Base-by-base conservation (phyloP, 1,140 invertebrate genomes). In the Bilobella aurantiaca region DNA sequence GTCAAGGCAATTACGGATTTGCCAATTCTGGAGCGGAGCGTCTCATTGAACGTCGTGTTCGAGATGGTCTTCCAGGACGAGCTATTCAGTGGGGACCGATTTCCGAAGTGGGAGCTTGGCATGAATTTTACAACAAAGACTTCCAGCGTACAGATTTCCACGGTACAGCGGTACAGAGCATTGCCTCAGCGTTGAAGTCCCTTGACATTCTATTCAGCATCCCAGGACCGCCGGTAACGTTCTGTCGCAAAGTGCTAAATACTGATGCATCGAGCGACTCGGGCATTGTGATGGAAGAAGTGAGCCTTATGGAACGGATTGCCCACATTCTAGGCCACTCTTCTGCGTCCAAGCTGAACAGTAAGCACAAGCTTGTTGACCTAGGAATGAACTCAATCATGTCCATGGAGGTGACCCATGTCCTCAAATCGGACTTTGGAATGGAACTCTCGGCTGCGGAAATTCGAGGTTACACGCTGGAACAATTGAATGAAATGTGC, bases 321-420 rank as follows among this genome's bases (percentile, higher is more conserved):
- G 76, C 69, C 18, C 72, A 73, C 29, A 65, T 72, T 58, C 30
- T 64, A 2, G 63, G 63, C 3, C 57, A 29, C 27, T 12, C n/a
- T 42, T 28, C 58, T 47, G 5, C 3, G 3, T 14, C 3, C 18
- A 62, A 61, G 49, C 80, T 96, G 2, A 86, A 88, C 58, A 78
- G 83, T 34, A 82, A 83, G 2, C 82, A 86, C 0, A 88, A 85
- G 23, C 78, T 98, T 5, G 88, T 89, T 12, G 95, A 98, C 76
- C 81, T 98, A 14, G 95, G 96, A 53, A 91, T 98, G 85, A 95
- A 98, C 75, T 97, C 93, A 0, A 79, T 98, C 30, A 98, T 98
- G 95, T 92, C 92, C 62, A 92, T 96, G 0, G 96, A 98, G 81
- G 93, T 98, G 66, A 97, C 97, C 78, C 94, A 98, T 76, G 93